Conservation (phyloP, 2,797 vertebrate species). For the Propithecus deckenii region DNA sequence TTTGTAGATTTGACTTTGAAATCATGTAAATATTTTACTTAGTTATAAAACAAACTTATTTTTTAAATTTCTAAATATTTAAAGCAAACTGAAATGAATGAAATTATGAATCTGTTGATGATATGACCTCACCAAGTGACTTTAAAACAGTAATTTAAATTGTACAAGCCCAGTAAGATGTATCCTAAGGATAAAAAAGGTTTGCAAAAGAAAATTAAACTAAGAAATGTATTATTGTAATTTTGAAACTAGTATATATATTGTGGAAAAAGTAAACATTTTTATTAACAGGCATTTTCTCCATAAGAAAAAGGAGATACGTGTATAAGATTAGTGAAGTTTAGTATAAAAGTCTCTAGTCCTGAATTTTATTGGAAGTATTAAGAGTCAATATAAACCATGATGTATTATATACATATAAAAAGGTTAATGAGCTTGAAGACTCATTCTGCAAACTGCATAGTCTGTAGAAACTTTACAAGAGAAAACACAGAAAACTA, state of each 20-base stretch:
- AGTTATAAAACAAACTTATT: background rate
- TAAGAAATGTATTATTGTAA: background rate
- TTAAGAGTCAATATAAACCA: background rate
- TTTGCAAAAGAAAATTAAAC: background rate
- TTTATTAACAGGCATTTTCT: background rate
- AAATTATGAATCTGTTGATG: background rate
- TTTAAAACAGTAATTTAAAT: background rate
- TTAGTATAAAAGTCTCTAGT: background rate
- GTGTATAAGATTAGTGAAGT: background rate
- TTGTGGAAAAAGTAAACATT: background rate
- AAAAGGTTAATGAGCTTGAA: background rate
- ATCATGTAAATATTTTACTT: background rate
- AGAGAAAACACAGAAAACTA: background rate
- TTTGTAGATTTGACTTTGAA: slow-evolving; percentile 11
- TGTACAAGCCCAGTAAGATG: background rate
- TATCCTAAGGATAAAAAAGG: background rate
- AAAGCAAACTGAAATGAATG: background rate
- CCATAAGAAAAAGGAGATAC: background rate
- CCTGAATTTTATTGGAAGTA: background rate
- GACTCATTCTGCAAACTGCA: background rate
- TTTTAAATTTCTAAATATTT: background rate
- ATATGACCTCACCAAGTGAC: background rate
- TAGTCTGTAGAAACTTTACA: background rate
- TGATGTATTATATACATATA: background rate
- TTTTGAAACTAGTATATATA: background rate